Conservation (phyloP, 2,113 vertebrate species). For the Vidua chalybeata region DNA sequence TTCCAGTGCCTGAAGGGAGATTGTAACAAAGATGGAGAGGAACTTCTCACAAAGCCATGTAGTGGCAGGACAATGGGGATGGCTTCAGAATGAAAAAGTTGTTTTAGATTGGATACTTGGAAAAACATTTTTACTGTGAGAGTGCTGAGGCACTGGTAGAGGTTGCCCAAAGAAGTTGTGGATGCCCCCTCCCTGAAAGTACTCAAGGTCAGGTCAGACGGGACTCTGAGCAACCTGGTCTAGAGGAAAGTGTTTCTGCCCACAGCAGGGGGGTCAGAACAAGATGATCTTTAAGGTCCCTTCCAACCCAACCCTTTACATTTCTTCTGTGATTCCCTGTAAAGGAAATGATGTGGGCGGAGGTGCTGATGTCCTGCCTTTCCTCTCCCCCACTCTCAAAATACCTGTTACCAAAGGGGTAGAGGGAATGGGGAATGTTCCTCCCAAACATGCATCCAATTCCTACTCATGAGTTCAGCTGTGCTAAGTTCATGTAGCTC, state of each 20-base stretch:
- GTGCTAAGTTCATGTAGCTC: background rate
- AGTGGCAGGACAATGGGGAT: background rate
- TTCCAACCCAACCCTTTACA: background rate
- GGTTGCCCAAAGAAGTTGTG: background rate
- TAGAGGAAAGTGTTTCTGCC: too few species aligned
- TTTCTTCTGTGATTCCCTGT: background rate
- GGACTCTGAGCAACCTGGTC: background rate
- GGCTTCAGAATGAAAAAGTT: background rate
- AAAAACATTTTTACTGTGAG: background rate
- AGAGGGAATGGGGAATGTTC: background rate
- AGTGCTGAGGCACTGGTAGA: background rate
- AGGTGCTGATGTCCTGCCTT: background rate
- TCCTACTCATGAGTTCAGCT: background rate
- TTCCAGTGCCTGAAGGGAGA: background rate
- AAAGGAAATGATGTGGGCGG: accelerated
- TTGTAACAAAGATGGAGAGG: background rate
- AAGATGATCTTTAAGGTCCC: background rate
- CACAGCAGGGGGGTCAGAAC: accelerated
- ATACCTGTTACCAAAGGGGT: background rate
- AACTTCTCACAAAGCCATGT: background rate
- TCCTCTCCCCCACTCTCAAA: background rate
- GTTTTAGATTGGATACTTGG: background rate
- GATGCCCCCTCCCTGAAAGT: background rate
- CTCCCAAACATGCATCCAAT: background rate
- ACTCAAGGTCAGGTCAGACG: too few species aligned